Base-by-base conservation (phyloP, 2,888 invertebrate species). In the Drosophila austrosaltans region DNA sequence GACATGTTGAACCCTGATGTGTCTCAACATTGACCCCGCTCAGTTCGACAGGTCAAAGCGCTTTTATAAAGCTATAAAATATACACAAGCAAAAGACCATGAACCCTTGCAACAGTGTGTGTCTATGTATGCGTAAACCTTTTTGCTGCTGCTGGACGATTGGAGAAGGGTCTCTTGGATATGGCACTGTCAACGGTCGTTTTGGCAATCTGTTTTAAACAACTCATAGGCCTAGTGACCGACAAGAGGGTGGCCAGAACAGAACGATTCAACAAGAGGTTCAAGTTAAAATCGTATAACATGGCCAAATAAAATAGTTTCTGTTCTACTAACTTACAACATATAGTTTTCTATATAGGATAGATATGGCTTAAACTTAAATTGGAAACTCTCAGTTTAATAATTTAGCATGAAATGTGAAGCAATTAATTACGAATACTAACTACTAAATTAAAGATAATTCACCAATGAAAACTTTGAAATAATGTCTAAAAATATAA, bases 61-160 rank as follows among this genome's bases (percentile, higher is more conserved):
- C 78, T 84, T 83, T 84, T 84, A 76, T 84, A 89, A 84, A 81
- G 66, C 82, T 62, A 87, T 84, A 84, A 89, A 84, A 87, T 87
- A 89, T 87, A 89, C 76, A 87, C 68, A 66, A 72, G 63, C 63
- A 71, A 65, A 60, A 56, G 16, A 32, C 30, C 42, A 39, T 25
- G 48, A 44, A 68, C 69, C 39, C 64, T 70, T 78, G 71, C 87
- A 81, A 36, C 10, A 10, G 2, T 36, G 36, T 8, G 36, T 36
- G 36, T 36, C 8, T 32, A 4, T 28, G 28, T 42, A 6, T 42
- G 20, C 20, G 44, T 44, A 20, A 48, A 22, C 44, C 44, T 20
- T 48, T 78, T 81, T 72, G 67, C 63, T 8, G 25, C 10, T 44
- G 20, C n/a, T 20, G 53, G 48, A n/a, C 44, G 44, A 30, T 25